Evolutionary conservation across 1,140 invertebrate species (phyloP).

Genomic region (Drosophila obscura): DNA sequence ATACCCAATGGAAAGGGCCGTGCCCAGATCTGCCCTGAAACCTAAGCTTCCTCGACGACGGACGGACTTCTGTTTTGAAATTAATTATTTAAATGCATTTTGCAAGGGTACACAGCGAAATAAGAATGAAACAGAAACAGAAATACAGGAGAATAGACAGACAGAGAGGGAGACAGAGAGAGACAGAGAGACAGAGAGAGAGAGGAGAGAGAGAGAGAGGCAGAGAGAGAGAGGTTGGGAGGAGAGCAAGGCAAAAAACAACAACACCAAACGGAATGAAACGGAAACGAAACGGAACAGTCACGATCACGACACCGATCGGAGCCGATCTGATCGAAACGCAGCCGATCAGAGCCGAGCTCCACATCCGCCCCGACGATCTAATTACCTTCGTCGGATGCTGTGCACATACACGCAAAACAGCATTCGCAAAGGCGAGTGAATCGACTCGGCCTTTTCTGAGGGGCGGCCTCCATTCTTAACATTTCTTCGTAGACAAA

Average conservation of each 20-base stretch:
- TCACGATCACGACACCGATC: conserved; percentile 21
- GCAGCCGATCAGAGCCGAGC: conserved; percentile 4
- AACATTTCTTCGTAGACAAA: too few species aligned
- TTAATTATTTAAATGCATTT: not conserved
- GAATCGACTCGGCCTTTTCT: conserved; percentile 10
- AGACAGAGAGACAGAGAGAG: conserved; percentile 1
- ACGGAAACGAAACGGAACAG: not conserved
- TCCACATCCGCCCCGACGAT: not conserved
- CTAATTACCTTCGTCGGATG: conserved; percentile 54
- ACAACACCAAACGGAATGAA: conserved; percentile 19
- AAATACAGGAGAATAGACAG: not conserved
- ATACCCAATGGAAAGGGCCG: too few species aligned
- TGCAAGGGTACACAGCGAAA: not conserved
- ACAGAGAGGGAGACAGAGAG: not conserved
- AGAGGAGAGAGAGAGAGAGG: conserved; percentile 10
- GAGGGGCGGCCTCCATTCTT: conserved; percentile 30
- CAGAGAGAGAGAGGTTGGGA: not conserved
- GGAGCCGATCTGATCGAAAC: not conserved
- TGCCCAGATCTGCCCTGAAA: too few species aligned
- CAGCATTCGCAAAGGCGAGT: conserved; percentile 21
- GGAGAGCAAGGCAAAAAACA: conserved; percentile 6
- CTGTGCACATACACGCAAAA: conserved; percentile 53
- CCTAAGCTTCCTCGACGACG: too few species aligned
- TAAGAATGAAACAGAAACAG: conserved; percentile 8
- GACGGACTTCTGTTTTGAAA: not conserved